Conservation (phyloP, 2,797 vertebrate species). For the Tympanoctomys barrerae region DNA sequence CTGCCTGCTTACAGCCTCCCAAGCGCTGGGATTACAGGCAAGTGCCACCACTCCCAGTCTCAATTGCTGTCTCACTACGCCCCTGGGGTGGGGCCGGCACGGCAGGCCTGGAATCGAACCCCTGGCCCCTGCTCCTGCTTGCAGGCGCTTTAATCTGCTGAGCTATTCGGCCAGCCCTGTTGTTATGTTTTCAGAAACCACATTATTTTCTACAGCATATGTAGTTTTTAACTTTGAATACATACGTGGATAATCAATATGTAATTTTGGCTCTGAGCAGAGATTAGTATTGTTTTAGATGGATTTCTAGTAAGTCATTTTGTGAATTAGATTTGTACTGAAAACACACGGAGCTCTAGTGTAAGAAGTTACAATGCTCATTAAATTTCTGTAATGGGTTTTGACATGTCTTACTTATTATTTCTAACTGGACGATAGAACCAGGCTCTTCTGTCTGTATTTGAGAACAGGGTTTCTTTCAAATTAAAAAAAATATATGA, state of each 20-base stretch:
- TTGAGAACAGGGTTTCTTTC: neutral
- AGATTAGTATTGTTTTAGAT: neutral
- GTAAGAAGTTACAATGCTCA: neutral
- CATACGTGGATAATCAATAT: neutral
- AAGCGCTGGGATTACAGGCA: too few relatives aligned
- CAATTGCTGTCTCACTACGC: too few relatives aligned
- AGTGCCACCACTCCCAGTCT: too few relatives aligned
- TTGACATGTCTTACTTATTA: neutral
- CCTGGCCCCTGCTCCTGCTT: too few relatives aligned
- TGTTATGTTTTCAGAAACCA: neutral
- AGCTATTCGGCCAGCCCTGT: too few relatives aligned
- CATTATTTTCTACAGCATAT: neutral
- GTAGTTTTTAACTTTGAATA: neutral
- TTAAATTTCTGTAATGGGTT: neutral
- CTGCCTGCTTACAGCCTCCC: too few relatives aligned
- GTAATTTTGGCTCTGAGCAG: neutral
- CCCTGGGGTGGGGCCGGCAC: too few relatives aligned
- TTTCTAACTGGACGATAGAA: neutral
- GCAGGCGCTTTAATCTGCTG: too few relatives aligned
- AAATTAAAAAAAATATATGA: neutral
- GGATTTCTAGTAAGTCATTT: neutral
- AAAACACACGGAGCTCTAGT: neutral
- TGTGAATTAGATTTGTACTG: neutral
- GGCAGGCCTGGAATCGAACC: too few relatives aligned
- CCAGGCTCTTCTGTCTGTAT: neutral